Evolutionary conservation across 2,113 vertebrate genomes (phyloP).

Genomic region (Callionymus lyra): DNA sequence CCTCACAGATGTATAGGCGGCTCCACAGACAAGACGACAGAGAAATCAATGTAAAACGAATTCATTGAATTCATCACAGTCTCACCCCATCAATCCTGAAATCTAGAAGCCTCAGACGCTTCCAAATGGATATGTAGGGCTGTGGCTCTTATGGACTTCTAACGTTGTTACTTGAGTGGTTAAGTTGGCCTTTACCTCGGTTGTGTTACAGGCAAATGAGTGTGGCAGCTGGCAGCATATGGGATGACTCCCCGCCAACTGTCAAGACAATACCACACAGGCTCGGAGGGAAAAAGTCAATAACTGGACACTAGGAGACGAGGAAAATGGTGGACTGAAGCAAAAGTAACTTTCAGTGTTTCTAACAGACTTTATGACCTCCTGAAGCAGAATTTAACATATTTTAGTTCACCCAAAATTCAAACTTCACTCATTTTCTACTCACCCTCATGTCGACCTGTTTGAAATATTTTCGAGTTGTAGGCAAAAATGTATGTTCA

Average conservation of each 20-base stretch:
- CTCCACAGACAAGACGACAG: constrained; percentile 1
- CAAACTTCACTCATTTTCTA: too few relatives aligned
- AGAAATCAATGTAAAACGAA: constrained; percentile 26
- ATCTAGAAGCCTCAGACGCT: too few relatives aligned
- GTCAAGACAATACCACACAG: constrained; percentile 54
- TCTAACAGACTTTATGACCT: constrained; percentile 1
- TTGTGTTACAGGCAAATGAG: constrained; percentile 47
- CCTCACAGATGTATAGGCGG: constrained; percentile 1
- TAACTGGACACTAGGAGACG: constrained; percentile 20
- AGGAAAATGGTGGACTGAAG: constrained; percentile 6
- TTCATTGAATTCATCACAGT: constrained; percentile 15
- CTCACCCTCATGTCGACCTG: too few relatives aligned
- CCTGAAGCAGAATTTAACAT: too few relatives aligned
- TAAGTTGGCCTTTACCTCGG: constrained; percentile 16
- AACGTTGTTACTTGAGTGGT: constrained; percentile 35
- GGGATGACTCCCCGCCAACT: constrained; percentile 40
- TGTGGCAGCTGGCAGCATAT: constrained; percentile 59
- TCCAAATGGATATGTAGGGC: constrained; percentile 11
- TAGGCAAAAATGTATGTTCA: too few relatives aligned
- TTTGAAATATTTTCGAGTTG: too few relatives aligned
- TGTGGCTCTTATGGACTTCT: constrained; percentile 28
- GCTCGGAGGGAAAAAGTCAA: constrained; percentile 28
- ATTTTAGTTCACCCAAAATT: too few relatives aligned
- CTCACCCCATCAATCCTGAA: neutral
- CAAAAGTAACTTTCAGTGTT: neutral